Evolutionary conservation across 2,888 invertebrate genomes (phyloP), one percentile per base, ranked within the genome.

Genomic region (Blastobasis lacticolella): DNA sequence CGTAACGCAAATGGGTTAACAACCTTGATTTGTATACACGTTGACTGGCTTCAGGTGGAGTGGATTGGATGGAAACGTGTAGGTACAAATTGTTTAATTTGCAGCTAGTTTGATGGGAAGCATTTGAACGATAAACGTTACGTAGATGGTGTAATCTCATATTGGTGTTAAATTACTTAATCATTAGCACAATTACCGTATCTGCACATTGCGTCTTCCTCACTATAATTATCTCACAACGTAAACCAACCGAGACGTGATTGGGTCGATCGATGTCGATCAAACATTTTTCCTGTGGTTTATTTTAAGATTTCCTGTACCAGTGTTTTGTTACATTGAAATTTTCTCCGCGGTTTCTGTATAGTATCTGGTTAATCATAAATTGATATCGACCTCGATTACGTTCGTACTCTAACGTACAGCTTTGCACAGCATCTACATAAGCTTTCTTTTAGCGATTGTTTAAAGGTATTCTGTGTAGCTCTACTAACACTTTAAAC

Each of bases 1-100:
- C 82, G 81, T 77, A 81, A 81, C 81, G 71, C 63, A 78, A 78
- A 78, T 79, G 71, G 82, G 83, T 83, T 80, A 84, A 81, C 77
- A 82, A 84, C 83, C 84, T 83, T 81, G 73, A 78, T 79, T 77
- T 75, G 72, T 80, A 60, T 71, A 69, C 67, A 66, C 67, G 70
- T 63, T 73, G 69, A 71, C 65, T 73, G 68, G 66, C 64, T 71
- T 66, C 65, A 64, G 60, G 63, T 41, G 37, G 38, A 23, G 23
- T 23, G 23, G 23, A 48, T 41, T 38, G 46, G 38, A 36, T 23
- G 10, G 10, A 38, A 9, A 47, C 10, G 38, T 47, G 38, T 43
- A 10, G 10, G n/a, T 43, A 10, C 10, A 10, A 43, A 43, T 10
- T 23, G 23, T 23, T 23, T 23, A 23, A 23, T 23, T 23, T 23